phyloP scores from a whole-genome alignment of 2,888 invertebrate species.

The Zaprionus obscuricornis region DNA sequence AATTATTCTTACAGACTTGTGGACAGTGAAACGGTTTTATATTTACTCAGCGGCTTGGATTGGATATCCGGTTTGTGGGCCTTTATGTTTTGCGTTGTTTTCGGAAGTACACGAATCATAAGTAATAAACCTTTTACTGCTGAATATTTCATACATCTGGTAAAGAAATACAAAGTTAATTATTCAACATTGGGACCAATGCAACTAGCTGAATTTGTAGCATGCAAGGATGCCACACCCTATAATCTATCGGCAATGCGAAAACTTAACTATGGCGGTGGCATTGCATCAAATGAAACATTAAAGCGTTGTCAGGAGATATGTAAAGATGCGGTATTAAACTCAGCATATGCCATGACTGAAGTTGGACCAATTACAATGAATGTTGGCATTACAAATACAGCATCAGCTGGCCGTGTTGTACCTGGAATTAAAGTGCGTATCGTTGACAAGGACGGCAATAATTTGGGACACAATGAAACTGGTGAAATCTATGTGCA shows the following conservation, averaged over 20 bases:
- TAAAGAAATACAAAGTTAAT: slow-evolving; percentile 63
- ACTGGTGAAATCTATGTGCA: slow-evolving; percentile 74
- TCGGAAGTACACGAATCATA: slow-evolving; percentile 66
- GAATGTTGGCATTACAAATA: slow-evolving; percentile 36
- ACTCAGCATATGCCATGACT: slow-evolving; percentile 57
- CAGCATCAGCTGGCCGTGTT: slow-evolving; percentile 61
- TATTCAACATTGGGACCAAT: slow-evolving; percentile 53
- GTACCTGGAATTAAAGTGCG: slow-evolving; percentile 49
- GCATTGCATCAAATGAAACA: slow-evolving; percentile 27
- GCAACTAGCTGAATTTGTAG: slow-evolving; percentile 52
- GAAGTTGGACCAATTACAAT: slow-evolving; percentile 51
- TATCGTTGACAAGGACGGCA: slow-evolving; percentile 68
- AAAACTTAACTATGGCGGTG: slow-evolving; percentile 56
- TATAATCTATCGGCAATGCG: slow-evolving; percentile 34
- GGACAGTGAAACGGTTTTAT: slow-evolving; percentile 48
- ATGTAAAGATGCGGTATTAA: slow-evolving; percentile 39
- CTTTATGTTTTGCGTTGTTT: slow-evolving; percentile 40
- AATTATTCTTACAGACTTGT: slow-evolving; percentile 32
- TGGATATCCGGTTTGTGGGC: slow-evolving; percentile 64
- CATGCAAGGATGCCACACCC: slow-evolving; percentile 44
- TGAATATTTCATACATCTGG: slow-evolving; percentile 57
- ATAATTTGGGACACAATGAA: slow-evolving; percentile 56
- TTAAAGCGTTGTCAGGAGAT: slow-evolving; percentile 28
- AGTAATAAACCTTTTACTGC: slow-evolving; percentile 54
- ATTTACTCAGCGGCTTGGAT: slow-evolving; percentile 58